These are phyloP conservation scores for Solenopsis fugax DNA, from an alignment of 1,140 invertebrate species.

Conservation along the genomic window DNA sequence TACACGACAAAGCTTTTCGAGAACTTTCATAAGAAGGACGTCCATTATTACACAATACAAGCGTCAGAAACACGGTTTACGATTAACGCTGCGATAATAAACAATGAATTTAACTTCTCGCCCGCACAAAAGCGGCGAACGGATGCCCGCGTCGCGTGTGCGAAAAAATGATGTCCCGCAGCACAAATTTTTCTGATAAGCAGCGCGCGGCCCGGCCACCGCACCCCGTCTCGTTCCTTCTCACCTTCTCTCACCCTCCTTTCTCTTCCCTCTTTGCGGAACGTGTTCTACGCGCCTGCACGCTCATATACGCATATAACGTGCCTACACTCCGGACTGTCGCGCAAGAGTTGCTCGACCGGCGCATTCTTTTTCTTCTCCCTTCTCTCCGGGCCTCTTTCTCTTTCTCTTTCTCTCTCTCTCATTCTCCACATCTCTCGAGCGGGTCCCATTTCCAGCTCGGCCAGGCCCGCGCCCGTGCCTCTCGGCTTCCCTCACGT, in stretches of 20 bases:
- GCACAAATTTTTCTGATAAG: slow-evolving; percentile 71
- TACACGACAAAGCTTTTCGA: neutral
- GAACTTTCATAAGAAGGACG: neutral
- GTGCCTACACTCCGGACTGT: slow-evolving; percentile 73
- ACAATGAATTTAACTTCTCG: slow-evolving; percentile 53
- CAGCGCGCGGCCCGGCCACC: slow-evolving; percentile 40
- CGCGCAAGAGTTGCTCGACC: slow-evolving; percentile 77
- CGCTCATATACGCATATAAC: slow-evolving; percentile 70
- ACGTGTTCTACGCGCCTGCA: slow-evolving; percentile 77
- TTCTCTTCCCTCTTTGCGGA: slow-evolving; percentile 58
- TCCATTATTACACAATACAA: neutral
- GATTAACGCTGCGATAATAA: slow-evolving; percentile 31
- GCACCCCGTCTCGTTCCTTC: slow-evolving; percentile 6
- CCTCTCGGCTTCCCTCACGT: neutral
- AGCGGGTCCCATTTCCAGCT: slow-evolving; percentile 44
- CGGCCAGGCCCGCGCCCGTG: slow-evolving; percentile 8
- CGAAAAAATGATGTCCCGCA: slow-evolving; percentile 67
- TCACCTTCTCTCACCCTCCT: neutral
- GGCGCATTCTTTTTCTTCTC: slow-evolving; percentile 69
- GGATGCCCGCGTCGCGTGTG: slow-evolving; percentile 32
- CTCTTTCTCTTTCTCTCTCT: slow-evolving; percentile 16
- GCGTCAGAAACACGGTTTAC: neutral
- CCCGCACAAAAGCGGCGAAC: slow-evolving; percentile 31
- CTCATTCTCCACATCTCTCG: slow-evolving; percentile 24
- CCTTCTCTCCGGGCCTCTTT: slow-evolving; percentile 17